Base-by-base conservation (phyloP, 2,888 invertebrate genomes). In the Argyra leucocephala region DNA sequence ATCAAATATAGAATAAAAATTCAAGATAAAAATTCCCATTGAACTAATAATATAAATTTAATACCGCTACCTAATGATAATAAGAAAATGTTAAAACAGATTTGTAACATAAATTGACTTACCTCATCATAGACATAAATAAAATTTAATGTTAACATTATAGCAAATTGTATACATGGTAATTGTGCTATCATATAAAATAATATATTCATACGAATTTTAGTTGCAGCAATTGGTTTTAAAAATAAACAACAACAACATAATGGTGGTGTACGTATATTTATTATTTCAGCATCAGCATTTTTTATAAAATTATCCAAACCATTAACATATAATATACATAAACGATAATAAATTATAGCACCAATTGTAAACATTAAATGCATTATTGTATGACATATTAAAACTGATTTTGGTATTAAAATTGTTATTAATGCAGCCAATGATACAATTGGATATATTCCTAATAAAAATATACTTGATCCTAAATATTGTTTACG, bases 361-460 rank as follows among this genome's bases (percentile, higher is more conserved):
- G 76, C 77, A 10, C 78, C 76, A 12, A 76, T 26, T 59, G 76
- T 75, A 66, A 79, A 79, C 62, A 74, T 74, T 66, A 74, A 72
- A 69, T 79, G 79, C 76, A 78, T 78, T 12, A 78, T 72, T 1
- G 79, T 78, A 68, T 78, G 74, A 66, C 76, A 77, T 12, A 74
- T 62, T n/a, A 79, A 71, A 75, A 78, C 74, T 58, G 73, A 69
- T 67, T 74, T 74, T 0, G 79, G 79, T 66, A 77, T 67, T 26
- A 78, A 65, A n/a, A 79, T 72, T 31, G 78, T 77, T 1, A 73
- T 69, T 61, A 76, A 37, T 0, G 78, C 78, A 3, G 76, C 74
- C 63, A 75, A 18, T 23, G 77, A 74, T 21, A 79, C 74, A 6
- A 78, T 62, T 24, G 78, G 76, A 70, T 79, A 79, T 22, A 78